Percentiles rank a stretch among this genome's conserved stretches.
Conservation (phyloP, 2,113 vertebrate species). For the Brachyhypopomus gauderio region DNA sequence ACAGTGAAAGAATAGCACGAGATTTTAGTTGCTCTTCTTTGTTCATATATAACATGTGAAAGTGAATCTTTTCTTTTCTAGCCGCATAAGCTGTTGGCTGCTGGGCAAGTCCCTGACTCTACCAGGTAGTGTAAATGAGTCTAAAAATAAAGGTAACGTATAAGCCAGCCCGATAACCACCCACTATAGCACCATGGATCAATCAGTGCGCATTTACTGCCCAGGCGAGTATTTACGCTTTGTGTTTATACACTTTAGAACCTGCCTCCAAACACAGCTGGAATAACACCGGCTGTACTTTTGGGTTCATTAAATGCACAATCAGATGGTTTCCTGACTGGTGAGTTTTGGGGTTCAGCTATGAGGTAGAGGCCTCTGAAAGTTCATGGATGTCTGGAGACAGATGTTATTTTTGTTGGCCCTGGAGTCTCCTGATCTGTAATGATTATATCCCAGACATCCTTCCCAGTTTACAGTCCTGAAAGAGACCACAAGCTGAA, state of each 20-base stretch:
- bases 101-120: background rate
- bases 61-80: constrained; percentile 9
- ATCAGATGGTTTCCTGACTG: constrained; percentile 72
- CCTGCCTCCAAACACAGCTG: constrained; percentile 74
- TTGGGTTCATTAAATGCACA: constrained; percentile 73
- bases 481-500: constrained; percentile 36
- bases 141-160: constrained; percentile 37
- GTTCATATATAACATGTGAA: background rate
- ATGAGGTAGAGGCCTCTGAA: constrained; percentile 58
- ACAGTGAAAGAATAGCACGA: constrained; percentile 14
- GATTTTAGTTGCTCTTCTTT: constrained; percentile 8
- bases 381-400: constrained; percentile 56
- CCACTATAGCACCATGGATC: constrained; percentile 33
- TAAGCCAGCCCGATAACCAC: constrained; percentile 23
- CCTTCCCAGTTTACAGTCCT: constrained; percentile 32
- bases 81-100: constrained; percentile 7
- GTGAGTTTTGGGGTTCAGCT: constrained; percentile 68
- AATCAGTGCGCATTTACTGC: constrained; percentile 72
- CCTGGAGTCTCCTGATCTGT: constrained; percentile 51
- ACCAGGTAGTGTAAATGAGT: constrained; percentile 36
- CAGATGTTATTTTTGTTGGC: constrained; percentile 54
- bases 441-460: constrained; percentile 54
- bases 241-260: constrained; percentile 70
- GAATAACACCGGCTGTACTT: constrained; percentile 74
- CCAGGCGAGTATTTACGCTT: constrained; percentile 61